These are phyloP conservation scores for Orthosia incerta DNA, from an alignment of 2,888 invertebrate species.

Conservation along the genomic window DNA sequence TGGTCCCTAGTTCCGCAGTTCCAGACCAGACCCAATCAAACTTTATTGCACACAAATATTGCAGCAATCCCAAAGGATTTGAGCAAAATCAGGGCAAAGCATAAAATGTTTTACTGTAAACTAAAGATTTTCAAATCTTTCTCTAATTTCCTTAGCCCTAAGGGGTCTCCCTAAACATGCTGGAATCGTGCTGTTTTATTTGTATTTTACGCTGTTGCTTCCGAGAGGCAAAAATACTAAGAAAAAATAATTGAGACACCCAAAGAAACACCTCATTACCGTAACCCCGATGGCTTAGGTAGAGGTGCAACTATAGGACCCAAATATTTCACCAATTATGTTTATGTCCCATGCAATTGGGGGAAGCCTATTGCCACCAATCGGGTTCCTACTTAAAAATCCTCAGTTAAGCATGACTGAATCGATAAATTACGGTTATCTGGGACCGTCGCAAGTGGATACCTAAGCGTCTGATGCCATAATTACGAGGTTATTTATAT, in stretches of 20 bases:
- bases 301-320: no score
- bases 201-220: no score
- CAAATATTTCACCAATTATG: no score
- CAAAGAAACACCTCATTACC: no score
- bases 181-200: neutral
- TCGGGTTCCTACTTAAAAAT: neutral
- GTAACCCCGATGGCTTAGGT: no score
- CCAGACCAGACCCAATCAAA: conserved; percentile 26
- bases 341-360: no score
- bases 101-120: conserved; percentile 5
- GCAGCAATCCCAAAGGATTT: conserved; percentile 30
- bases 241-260: no score
- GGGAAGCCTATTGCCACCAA: no score
- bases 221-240: no score
- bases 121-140: neutral
- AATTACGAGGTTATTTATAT: conserved; percentile 4
- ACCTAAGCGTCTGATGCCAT: neutral
- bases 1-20: conserved; percentile 5
- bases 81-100: neutral
- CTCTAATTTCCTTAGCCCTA: neutral
- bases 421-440: neutral
- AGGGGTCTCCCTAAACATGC: neutral
- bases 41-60: conserved; percentile 34
- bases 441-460: neutral
- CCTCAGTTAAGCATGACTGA: no score